Evolutionary conservation across 2,888 invertebrate species (phyloP).

Genomic region (Strigamia transsilvanica): DNA sequence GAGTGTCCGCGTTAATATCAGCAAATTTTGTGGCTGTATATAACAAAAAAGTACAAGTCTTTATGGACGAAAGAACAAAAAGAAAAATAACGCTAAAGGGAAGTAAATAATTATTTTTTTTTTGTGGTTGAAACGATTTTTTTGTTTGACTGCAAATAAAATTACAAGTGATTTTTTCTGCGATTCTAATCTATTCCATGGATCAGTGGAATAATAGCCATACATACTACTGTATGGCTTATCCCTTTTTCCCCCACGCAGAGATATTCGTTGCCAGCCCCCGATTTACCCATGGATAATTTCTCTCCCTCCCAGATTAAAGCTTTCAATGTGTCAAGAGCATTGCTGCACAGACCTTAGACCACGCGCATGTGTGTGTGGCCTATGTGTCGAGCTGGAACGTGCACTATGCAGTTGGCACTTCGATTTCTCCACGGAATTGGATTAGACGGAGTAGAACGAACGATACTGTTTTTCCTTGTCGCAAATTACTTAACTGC

Average conservation of each 20-base stretch:
- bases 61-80: background rate
- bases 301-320: constrained; percentile 47
- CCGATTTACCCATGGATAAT: constrained; percentile 47
- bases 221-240: constrained; percentile 21
- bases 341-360: constrained; percentile 43
- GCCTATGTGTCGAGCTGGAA: constrained; percentile 27
- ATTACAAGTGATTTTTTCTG: constrained; percentile 2
- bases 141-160: background rate
- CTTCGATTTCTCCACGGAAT: constrained; percentile 45
- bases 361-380: constrained; percentile 26
- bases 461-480: constrained; percentile 36
- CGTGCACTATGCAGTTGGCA: constrained; percentile 47
- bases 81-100: background rate
- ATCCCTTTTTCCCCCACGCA: constrained; percentile 30
- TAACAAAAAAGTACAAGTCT: constrained; percentile 27
- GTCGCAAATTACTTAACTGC: constrained; percentile 24
- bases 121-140: background rate
- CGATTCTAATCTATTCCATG: background rate
- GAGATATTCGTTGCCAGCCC: constrained; percentile 18
- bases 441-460: constrained; percentile 41
- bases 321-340: constrained; percentile 49
- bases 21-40: constrained; percentile 18
- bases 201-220: constrained; percentile 3
- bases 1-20: constrained; percentile 48
- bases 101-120: constrained; percentile 8